phyloP scores from a whole-genome alignment of 2,797 vertebrate species.

The Antennarius maculatus region DNA sequence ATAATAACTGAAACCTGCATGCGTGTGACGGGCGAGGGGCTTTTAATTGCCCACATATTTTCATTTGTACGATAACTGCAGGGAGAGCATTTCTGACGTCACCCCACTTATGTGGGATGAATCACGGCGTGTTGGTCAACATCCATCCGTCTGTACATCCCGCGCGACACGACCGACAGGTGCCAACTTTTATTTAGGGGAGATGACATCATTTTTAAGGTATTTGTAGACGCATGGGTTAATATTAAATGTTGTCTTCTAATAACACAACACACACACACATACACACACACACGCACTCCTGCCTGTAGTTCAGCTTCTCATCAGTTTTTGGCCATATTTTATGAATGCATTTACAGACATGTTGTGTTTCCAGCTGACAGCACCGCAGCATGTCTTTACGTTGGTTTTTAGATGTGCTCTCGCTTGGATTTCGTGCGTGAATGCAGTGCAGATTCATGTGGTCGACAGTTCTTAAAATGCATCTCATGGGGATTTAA shows the following conservation, averaged over 20 bases:
- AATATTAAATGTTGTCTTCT: constrained; percentile 6
- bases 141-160: constrained; percentile 8
- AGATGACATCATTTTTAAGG: constrained; percentile 46
- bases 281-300: neutral
- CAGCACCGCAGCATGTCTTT: neutral
- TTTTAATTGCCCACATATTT: neutral
- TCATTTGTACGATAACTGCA: neutral
- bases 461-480: neutral
- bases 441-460: neutral
- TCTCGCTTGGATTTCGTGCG: constrained; percentile 3
- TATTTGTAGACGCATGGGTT: constrained; percentile 31
- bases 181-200: constrained; percentile 43
- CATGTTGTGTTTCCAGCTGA: constrained; percentile 16
- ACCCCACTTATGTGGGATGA: constrained; percentile 12
- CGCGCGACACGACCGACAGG: constrained; percentile 15
- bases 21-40: neutral
- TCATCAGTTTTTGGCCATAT: neutral
- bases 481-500: neutral
- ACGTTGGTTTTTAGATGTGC: constrained; percentile 2
- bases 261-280: neutral
- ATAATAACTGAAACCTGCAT: neutral
- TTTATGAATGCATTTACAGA: constrained; percentile 1
- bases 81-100: neutral
- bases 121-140: constrained; percentile 29
- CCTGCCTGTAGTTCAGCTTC: neutral